These are phyloP conservation scores for Lepus townsendii DNA, from an alignment of 2,797 vertebrate species.

Conservation along the genomic window DNA sequence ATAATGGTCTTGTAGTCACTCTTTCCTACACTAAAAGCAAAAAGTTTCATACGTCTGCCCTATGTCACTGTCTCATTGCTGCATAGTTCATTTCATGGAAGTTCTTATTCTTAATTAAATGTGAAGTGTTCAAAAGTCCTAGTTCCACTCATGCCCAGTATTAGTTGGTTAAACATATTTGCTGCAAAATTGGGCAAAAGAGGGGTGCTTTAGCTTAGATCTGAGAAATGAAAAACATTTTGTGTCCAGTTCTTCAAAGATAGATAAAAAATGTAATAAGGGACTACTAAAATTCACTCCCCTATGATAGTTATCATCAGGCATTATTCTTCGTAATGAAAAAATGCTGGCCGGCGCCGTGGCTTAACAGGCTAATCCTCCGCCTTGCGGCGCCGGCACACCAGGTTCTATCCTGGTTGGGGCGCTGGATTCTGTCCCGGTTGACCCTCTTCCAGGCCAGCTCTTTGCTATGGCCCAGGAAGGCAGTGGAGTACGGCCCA, in stretches of 20 bases:
- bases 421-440: no score
- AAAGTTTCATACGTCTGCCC: neutral
- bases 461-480: no score
- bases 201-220: neutral
- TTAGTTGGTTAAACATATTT: neutral
- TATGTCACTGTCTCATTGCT: neutral
- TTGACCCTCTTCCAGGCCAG: no score
- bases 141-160: neutral
- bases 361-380: no score
- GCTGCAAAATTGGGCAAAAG: neutral
- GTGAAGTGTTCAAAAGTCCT: neutral
- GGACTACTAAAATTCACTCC: neutral
- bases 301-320: neutral
- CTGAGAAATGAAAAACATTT: neutral
- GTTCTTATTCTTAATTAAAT: neutral
- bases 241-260: neutral
- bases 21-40: neutral
- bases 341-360: neutral
- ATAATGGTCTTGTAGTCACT: conserved; percentile 16
- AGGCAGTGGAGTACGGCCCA: no score
- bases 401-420: no score
- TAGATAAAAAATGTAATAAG: neutral
- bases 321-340: neutral
- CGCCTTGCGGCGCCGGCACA: no score
- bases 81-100: neutral